Evolutionary conservation across 2,797 vertebrate genomes (phyloP).

Genomic region (Anguilla pacifica): DNA sequence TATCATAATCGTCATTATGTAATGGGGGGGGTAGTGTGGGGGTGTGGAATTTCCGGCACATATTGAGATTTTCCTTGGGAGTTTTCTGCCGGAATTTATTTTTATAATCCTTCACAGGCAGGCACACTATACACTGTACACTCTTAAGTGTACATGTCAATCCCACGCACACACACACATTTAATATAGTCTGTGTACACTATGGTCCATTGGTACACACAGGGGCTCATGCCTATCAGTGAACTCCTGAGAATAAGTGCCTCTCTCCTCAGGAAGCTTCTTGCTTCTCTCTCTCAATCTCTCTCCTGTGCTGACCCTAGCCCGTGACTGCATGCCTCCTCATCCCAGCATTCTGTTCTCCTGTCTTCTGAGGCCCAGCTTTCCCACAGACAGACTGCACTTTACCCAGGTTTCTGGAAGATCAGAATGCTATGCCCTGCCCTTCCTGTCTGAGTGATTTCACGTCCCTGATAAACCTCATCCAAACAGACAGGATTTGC

Average conservation of each 20-base stretch:
- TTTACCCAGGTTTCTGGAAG: constrained; percentile 18
- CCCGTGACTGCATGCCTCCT: background rate
- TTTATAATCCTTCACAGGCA: background rate
- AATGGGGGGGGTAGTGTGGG: background rate
- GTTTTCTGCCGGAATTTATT: background rate
- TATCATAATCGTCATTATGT: background rate
- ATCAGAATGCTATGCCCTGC: constrained; percentile 5
- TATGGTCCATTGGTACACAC: background rate
- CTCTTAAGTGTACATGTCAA: background rate
- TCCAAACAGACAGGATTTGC: background rate
- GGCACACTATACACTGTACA: background rate
- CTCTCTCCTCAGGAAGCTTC: background rate
- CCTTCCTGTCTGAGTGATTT: background rate
- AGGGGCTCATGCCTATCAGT: background rate
- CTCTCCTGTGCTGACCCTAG: background rate
- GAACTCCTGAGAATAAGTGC: background rate
- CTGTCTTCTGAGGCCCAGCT: background rate
- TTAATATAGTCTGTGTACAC: background rate
- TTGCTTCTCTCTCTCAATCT: background rate
- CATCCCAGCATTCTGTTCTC: background rate
- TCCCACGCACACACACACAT: background rate
- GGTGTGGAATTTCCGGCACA: background rate
- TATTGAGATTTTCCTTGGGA: background rate
- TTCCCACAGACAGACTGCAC: constrained; percentile 16
- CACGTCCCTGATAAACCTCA: background rate